A percentile compares a stretch with the other conserved stretches of the same genome.
Evolutionary conservation across 2,797 vertebrate species (phyloP).

Genomic region (Schizopygopsis malacanthus): DNA sequence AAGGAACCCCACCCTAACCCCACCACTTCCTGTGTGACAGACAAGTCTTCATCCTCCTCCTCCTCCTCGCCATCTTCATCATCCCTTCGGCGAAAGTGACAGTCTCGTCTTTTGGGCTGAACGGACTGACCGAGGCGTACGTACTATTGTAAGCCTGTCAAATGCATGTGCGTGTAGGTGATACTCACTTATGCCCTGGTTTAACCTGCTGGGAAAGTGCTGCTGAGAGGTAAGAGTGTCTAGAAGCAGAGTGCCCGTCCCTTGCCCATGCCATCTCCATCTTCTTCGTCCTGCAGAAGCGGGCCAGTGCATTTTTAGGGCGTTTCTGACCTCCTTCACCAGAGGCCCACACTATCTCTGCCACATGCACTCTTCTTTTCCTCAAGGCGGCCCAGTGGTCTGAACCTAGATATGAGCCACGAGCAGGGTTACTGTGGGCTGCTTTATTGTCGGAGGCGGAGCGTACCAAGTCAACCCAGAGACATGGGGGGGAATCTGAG

Average conservation of each 20-base stretch:
- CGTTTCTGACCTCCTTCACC: constrained; percentile 72
- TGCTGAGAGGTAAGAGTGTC: constrained; percentile 60
- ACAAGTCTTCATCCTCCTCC: constrained; percentile 53
- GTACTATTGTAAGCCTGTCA: background rate
- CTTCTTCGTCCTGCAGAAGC: constrained; percentile 55
- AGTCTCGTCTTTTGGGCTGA: constrained; percentile 15
- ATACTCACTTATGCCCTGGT: constrained; percentile 78
- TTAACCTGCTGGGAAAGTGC: constrained; percentile 61
- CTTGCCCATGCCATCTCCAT: constrained; percentile 11
- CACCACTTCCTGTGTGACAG: constrained; percentile 71
- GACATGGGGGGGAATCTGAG: constrained; percentile 76
- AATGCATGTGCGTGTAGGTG: constrained; percentile 50
- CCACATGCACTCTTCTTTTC: constrained; percentile 50
- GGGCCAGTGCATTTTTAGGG: constrained; percentile 71
- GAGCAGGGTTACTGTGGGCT: constrained; percentile 91
- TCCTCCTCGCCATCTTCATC: constrained; percentile 42
- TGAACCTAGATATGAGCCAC: constrained; percentile 88
- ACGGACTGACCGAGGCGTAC: background rate
- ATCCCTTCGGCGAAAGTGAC: constrained; percentile 16
- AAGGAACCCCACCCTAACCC: constrained; percentile 78
- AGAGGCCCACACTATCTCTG: constrained; percentile 59
- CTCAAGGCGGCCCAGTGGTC: constrained; percentile 71
- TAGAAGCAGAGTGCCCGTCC: constrained; percentile 42
- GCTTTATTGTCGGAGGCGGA: constrained; percentile 96
- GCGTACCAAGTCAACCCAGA: constrained; percentile 87